Evolutionary conservation across 2,797 vertebrate species (phyloP), one percentile per base, ranked within the genome.

Genomic region (Onychomys leucogaster): DNA sequence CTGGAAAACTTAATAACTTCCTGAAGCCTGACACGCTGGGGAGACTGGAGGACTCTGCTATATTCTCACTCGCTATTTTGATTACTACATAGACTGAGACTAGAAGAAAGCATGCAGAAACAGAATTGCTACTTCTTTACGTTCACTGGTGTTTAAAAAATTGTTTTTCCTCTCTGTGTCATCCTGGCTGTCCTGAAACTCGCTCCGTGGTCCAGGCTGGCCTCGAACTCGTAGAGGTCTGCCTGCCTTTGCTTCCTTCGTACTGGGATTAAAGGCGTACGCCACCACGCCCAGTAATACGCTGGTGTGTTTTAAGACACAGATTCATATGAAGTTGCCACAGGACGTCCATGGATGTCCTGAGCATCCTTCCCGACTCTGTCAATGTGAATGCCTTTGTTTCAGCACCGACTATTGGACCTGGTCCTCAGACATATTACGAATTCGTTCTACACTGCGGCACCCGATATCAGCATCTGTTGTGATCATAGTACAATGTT

Each of bases 391-490:
- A 78, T 41, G 29, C 57, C 73, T 46, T 69, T 43, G 23, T 69
- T 91, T 78, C 1, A 9, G 19, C 13, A 29, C 65, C 3, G 3
- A n/a, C 5, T 55, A 16, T 29, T 59, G 52, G 57, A 14, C 41
- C 32, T 43, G 29, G 37, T 13, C 3, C 6, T 37, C 34, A n/a
- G 3, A 21, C 52, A 59, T 29, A 2, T 65, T 29, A 49, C 19
- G 6, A 19, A 69, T 17, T 23, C 10, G 49, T 6, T 80, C 37
- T 7, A 57, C 46, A 43, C 0, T 34, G 17, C 0, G 6, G 0
- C 5, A n/a, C 5, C 3, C 6, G 34, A 57, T 2, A 69, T 16
- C 7, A n/a, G 43, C 43, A 25, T 71, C 59, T 61, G 46, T 10
- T 2, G 0, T 16, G 55, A 55, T 16, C 16, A 25, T 11, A 57